These are phyloP conservation scores for Anarsia innoxiella DNA, from an alignment of 2,888 invertebrate species.

Conservation along the genomic window DNA sequence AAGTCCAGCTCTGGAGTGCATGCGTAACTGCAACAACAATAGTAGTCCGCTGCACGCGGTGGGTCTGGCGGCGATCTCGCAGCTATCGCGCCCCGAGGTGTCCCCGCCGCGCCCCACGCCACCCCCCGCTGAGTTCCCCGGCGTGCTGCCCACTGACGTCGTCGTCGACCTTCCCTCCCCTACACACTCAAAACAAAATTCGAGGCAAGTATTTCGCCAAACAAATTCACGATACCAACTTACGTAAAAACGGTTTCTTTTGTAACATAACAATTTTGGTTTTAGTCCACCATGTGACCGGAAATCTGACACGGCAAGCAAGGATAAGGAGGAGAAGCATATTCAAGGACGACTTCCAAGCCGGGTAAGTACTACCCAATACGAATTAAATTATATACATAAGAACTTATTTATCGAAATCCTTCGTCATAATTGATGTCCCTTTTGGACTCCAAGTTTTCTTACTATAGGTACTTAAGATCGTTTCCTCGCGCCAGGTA, in stretches of 20 bases:
- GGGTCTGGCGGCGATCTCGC: constrained; percentile 85
- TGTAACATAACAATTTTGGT: constrained; percentile 6
- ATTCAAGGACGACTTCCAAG: constrained; percentile 54
- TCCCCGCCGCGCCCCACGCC: constrained; percentile 33
- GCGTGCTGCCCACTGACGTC: constrained; percentile 67
- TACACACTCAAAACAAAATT: constrained; percentile 36
- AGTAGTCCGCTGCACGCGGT: constrained; percentile 80
- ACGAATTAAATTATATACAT: neutral
- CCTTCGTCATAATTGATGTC: neutral
- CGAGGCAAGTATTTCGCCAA: too few species aligned
- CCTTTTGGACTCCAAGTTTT: neutral
- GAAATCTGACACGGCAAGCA: constrained; percentile 39
- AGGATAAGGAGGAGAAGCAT: constrained; percentile 53
- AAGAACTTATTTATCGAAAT: neutral
- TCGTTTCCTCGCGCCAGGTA: constrained; percentile 30
- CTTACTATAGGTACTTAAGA: too few species aligned
- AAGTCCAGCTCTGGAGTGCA: constrained; percentile 57
- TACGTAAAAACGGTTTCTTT: neutral
- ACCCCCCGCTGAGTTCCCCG: constrained; percentile 53
- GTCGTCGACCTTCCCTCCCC: constrained; percentile 65
- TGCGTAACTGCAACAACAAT: constrained; percentile 74
- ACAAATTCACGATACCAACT: too few species aligned
- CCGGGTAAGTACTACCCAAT: constrained; percentile 40
- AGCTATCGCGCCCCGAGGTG: constrained; percentile 78
- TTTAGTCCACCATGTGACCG: constrained; percentile 45